Evolutionary conservation across 1,140 invertebrate species (phyloP), one percentile per base, ranked within the genome.

Genomic region (Macrostomum lignano): DNA sequence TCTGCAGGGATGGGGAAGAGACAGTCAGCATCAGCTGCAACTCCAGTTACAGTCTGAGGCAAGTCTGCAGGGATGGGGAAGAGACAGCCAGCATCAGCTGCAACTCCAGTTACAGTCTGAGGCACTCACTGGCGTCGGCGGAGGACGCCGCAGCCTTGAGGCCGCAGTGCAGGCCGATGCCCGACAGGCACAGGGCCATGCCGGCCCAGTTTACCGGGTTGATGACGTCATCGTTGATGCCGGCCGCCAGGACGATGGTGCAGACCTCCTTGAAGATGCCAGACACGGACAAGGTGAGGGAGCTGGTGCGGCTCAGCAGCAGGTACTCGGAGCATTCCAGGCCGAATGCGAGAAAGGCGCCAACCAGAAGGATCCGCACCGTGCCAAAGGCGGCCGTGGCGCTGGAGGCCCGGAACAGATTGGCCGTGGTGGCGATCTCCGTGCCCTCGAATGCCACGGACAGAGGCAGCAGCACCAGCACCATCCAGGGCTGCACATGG

Each of bases 401-500:
- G 21, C 61, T 51, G 31, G 48, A 36, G 35, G 48, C 67, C 7
- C 55, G 46, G 42, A 67, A 66, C 17, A 66, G 42, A 30, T 57
- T 46, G 24, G 52, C 55, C 33, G 42, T 54, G n/a, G 46, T 53
- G 14, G 50, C 46, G 23, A 54, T 24, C 11, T 42, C 30, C 20
- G 41, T 43, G 77, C 84, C 78, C 73, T 94, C 88, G 58, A 88
- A 74, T 40, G 64, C 61, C 7, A 72, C 43, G 25, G 73, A 70
- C 41, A 93, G 68, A 6, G 84, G 86, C 33, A 93, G 47, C 17
- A 93, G 62, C 0, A 77, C 69, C 1, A 81, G 22, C 36, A 93
- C 68, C 86, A 96, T 96, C 81, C 82, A 94, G 0, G 86, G 82
- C 49, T 96, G 86, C 52, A 94, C 73, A 53, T 93, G 74, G 55